Conservation (phyloP, 2,888 invertebrate genomes). For the Limenitis arthemis region DNA sequence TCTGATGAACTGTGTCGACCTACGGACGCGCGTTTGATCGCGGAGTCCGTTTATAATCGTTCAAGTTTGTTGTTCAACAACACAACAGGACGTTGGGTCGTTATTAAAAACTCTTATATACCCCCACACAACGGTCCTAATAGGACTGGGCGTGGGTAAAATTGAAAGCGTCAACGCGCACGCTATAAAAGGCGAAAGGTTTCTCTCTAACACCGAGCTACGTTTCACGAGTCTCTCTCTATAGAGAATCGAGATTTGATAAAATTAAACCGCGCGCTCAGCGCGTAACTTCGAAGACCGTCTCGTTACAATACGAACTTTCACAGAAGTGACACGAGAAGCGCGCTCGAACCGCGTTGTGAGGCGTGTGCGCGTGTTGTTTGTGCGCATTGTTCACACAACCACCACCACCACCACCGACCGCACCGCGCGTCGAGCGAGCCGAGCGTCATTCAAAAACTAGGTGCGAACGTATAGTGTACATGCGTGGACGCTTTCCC, state of each 20-base stretch:
- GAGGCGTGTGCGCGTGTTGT: no score
- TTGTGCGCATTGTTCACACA: no score
- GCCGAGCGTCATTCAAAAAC: not conserved
- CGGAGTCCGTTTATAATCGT: not conserved
- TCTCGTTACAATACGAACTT: no score
- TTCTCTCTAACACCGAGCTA: slow-evolving; percentile 1
- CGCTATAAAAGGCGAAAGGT: not conserved
- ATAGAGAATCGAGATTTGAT: not conserved
- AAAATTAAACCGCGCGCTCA: not conserved
- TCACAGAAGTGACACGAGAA: no score
- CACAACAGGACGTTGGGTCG: not conserved
- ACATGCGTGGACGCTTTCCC: no score
- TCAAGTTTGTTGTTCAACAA: not conserved
- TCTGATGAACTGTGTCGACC: not conserved
- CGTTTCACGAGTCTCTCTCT: not conserved
- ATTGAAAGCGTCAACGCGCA: not conserved
- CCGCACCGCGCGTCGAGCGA: no score
- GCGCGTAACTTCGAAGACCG: not conserved
- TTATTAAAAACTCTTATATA: not conserved
- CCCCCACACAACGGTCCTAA: not conserved
- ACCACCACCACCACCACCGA: no score
- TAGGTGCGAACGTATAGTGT: no score
- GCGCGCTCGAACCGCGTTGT: no score
- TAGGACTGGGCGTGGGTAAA: no score
- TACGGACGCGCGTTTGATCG: not conserved